These are phyloP conservation scores for Allygus modestus DNA, from an alignment of 2,888 invertebrate species.

Conservation along the genomic window DNA sequence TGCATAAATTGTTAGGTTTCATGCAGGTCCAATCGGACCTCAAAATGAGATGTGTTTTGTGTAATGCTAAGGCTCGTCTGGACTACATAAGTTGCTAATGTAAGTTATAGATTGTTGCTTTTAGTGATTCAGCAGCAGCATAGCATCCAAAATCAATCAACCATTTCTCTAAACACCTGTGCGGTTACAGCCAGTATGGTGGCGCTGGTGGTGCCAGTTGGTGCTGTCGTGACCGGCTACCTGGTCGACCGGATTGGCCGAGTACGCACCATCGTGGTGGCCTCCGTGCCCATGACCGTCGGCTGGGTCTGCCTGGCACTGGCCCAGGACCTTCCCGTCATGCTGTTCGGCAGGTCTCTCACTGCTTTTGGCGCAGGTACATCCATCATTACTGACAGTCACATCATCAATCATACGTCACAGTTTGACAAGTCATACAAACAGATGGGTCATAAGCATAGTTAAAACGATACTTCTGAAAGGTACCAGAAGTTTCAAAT, in stretches of 20 bases:
- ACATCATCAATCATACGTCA: background rate
- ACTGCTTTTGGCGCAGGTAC: constrained; percentile 78
- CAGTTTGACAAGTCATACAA: background rate
- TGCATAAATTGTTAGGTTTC: too few relatives aligned
- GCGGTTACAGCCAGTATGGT: constrained; percentile 77
- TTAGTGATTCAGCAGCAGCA: too few relatives aligned
- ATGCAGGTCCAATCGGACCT: too few relatives aligned
- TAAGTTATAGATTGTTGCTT: too few relatives aligned
- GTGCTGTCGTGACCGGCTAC: constrained; percentile 78
- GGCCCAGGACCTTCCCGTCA: constrained; percentile 76
- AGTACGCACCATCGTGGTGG: constrained; percentile 77
- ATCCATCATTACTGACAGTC: constrained; percentile 12
- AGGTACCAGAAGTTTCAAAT: too few relatives aligned
- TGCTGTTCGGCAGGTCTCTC: constrained; percentile 77
- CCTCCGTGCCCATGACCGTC: constrained; percentile 77
- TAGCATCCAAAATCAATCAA: too few relatives aligned
- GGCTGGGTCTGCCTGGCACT: constrained; percentile 79
- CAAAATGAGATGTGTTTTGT: too few relatives aligned
- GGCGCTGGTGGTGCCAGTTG: constrained; percentile 78
- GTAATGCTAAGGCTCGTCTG: too few relatives aligned
- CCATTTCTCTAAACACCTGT: too few relatives aligned
- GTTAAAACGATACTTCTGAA: too few relatives aligned
- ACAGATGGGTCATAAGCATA: too few relatives aligned
- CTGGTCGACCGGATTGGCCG: constrained; percentile 79
- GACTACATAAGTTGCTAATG: too few relatives aligned